These are phyloP conservation scores for Xestia c-nigrum DNA, from an alignment of 2,888 invertebrate genomes.

Conservation along the genomic window DNA sequence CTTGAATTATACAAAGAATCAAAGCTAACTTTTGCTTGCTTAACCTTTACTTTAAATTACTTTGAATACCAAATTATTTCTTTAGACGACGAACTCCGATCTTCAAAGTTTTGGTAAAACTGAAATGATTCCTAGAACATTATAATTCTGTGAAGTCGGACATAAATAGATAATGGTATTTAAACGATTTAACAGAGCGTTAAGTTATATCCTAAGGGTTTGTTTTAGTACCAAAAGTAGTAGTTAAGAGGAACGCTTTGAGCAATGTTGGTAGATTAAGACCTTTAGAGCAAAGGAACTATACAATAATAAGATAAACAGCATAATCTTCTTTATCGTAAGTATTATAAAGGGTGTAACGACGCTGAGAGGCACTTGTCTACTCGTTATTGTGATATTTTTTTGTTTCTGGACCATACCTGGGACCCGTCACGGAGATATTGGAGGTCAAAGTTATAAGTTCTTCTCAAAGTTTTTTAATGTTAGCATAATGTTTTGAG, in stretches of 20 bases:
- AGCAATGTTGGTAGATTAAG: not conserved
- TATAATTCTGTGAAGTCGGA: conserved; percentile 38
- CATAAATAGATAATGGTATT: conserved; percentile 41
- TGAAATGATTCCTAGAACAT: conserved; percentile 34
- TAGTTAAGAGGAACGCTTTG: conserved; percentile 5
- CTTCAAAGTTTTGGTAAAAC: conserved; percentile 44
- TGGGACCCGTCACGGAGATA: no score
- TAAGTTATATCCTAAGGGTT: conserved; percentile 22
- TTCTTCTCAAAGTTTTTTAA: no score
- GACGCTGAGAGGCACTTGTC: no score
- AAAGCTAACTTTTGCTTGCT: conserved; percentile 44
- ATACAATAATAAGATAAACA: not conserved
- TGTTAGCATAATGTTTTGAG: no score
- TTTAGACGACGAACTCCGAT: conserved; percentile 24
- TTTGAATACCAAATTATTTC: conserved; percentile 49
- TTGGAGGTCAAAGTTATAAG: no score
- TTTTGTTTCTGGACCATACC: no score
- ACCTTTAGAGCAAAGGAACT: not conserved
- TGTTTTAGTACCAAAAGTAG: conserved; percentile 24
- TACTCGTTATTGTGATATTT: no score
- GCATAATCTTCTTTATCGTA: not conserved
- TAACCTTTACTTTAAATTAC: conserved; percentile 38
- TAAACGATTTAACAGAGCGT: conserved; percentile 27
- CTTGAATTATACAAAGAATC: conserved; percentile 41
- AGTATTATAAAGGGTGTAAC: not conserved